Base-by-base conservation (phyloP, 1,140 invertebrate species). In the Tetramorium simillimum region DNA sequence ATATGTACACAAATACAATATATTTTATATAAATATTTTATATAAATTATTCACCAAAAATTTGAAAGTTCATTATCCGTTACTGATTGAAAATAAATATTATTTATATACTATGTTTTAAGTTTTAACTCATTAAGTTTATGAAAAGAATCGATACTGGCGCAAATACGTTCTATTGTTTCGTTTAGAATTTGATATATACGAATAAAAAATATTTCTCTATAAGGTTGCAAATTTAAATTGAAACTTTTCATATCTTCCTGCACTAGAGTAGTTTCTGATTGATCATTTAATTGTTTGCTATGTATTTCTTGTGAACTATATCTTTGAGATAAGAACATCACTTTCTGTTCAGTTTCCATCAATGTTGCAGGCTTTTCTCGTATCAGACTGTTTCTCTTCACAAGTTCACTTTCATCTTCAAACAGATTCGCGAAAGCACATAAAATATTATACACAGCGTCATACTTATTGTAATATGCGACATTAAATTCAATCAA, bases 371-470 rank as follows among this genome's bases (percentile, higher is more conserved):
- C 63, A 5, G 3, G 7, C 0, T 56, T 12, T 21, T 77, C 37
- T 63, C 2, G 0, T 1, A 43, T 14, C 40, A 76, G 46, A 51
- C 43, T 21, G 21, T 78, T 58, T 0, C 9, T 43, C 0, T 16
- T 80, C 0, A 89, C 70, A 0, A 60, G 76, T n/a, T 88, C 63
- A 10, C 78, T 92, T 33, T 93, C 92, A 0, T 9, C 7, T 18
- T 94, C 91, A 43, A 94, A 93, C 12, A 58, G 46, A 85, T 93
- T 93, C 0, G 72, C 56, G 18, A 93, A 92, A 3, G 62, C 33
- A 7, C 92, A 91, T 0, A 93, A 14, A 3, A 91, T 49, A 63
- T 87, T 88, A 7, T 91, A 90, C 2, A 88, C 86, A 12, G 62
- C 40, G 16, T 65, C 21, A 1, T 90, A 18, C 5, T 89, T 92